Base-by-base conservation (phyloP, 2,797 vertebrate genomes). In the Pseudomugil gertrudae region DNA sequence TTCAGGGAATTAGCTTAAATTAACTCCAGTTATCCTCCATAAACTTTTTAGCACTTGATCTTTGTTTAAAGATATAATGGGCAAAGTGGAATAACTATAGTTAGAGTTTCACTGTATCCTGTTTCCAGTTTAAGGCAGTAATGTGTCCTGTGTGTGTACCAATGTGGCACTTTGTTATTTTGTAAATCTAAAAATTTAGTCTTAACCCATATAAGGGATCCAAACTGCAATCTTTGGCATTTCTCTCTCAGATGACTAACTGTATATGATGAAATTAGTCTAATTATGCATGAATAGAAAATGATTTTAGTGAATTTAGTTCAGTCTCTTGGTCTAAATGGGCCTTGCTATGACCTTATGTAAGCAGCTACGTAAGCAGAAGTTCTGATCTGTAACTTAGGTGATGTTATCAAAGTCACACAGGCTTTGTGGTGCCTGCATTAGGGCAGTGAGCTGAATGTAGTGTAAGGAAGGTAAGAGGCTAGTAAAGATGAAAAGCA, bases 261-360 rank as follows among this genome's bases (percentile, higher is more conserved):
- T 66, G 53, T 81, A 84, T 87, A 79, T 84, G 84, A 78, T 87
- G 67, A 69, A 87, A 91, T 90, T 72, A 87, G 76, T 78, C 76
- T 89, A 90, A 94, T 92, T 89, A 83, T 15, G 80, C 88, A 86
- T 92, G 90, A 92, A 92, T 80, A 85, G 86, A 85, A 92, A 93
- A 92, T 86, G 67, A 75, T 83, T 91, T 85, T 80, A 64, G 81
- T 81, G 79, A 90, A 91, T 91, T 87, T 87, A 84, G 83, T 87
- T 87, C 78, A 87, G 89, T 91, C 80, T 81, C 75, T 91, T 90
- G 80, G 80, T 82, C 78, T 86, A 77, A 94, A 92, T 90, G 85
- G 78, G 69, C 68, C 90, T 86, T 59, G 82, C 91, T 90, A 91
- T 9, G 62, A 60, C 69, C 83, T 91, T 89, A 88, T 81, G 83